These are phyloP conservation scores for Drosophila merina DNA, from an alignment of 2,888 invertebrate species.

Conservation along the genomic window DNA sequence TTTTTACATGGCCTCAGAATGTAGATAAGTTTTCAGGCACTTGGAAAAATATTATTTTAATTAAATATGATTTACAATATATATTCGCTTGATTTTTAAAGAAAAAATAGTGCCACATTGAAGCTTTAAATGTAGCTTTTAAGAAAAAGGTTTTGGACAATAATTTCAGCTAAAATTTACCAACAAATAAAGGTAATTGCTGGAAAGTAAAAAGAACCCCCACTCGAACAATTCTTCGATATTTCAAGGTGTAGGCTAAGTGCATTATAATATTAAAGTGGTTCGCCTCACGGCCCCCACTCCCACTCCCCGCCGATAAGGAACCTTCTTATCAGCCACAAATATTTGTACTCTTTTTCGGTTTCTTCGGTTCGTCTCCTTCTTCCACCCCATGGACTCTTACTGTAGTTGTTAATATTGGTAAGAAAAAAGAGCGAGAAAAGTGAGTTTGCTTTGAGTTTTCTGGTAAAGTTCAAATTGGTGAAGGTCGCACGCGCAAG, in stretches of 20 bases:
- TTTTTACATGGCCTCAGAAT: background rate
- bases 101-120: too few species aligned
- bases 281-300: background rate
- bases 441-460: conserved; percentile 16
- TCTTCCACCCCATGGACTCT: conserved; percentile 5
- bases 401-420: background rate
- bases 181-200: background rate
- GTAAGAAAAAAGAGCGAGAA: background rate
- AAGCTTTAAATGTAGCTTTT: too few species aligned
- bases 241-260: conserved; percentile 47
- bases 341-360: conserved; percentile 34
- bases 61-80: too few species aligned
- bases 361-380: background rate
- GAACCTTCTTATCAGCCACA: conserved; percentile 35
- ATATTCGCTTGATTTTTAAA: too few species aligned
- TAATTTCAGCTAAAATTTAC: too few species aligned
- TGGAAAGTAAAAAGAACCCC: background rate
- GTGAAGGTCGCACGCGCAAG: conserved; percentile 37
- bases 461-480: conserved; percentile 32
- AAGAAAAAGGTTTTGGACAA: too few species aligned
- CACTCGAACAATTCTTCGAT: background rate
- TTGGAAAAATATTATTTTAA: background rate
- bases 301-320: conserved; percentile 18
- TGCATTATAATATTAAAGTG: conserved; percentile 47
- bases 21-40: background rate